Evolutionary conservation across 2,113 vertebrate species (phyloP).

Genomic region (Alexandromys fortis): DNA sequence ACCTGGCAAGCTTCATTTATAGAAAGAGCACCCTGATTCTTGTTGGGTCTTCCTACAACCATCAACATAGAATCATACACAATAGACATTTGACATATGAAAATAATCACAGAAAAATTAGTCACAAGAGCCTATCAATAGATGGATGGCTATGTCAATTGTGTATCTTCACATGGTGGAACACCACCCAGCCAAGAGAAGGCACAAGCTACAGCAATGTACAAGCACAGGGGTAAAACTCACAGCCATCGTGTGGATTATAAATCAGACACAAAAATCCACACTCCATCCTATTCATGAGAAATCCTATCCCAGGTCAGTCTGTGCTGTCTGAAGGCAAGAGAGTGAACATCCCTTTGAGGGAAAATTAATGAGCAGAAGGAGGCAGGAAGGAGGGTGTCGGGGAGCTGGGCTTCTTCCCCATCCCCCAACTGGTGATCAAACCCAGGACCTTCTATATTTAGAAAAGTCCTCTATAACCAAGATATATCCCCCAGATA

Average conservation of each 20-base stretch:
- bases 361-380: background rate
- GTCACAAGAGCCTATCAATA: background rate
- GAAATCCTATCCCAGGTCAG: background rate
- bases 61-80: background rate
- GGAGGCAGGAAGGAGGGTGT: background rate
- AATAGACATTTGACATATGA: background rate
- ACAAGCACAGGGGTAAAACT: background rate
- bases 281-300: background rate
- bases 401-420: background rate
- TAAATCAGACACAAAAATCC: background rate
- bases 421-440: background rate
- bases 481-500: background rate
- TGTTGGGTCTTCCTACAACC: background rate
- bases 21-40: background rate
- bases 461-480: background rate
- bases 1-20: background rate
- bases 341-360: background rate
- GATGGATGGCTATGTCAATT: background rate
- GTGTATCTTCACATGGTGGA: background rate
- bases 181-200: background rate
- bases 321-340: background rate
- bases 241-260: background rate
- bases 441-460: background rate
- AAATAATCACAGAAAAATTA: background rate
- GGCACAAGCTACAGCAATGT: fast-evolving